Conservation (phyloP, 1,140 invertebrate species). For the Drosophila repletoides region DNA sequence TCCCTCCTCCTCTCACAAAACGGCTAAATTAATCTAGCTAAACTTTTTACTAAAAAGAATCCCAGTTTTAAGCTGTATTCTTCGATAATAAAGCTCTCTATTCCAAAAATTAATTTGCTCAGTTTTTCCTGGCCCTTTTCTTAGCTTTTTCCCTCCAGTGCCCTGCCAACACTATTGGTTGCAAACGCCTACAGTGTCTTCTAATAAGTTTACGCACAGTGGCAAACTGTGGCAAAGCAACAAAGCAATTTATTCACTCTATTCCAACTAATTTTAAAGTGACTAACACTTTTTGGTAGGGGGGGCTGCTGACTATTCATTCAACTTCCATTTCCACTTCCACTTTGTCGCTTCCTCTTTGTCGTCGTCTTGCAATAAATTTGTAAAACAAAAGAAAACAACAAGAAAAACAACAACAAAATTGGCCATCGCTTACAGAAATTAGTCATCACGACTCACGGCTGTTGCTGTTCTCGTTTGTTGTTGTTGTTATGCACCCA, state of each 20-base stretch:
- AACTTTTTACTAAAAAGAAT: no score
- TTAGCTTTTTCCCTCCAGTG: no score
- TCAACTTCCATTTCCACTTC: conserved; percentile 58
- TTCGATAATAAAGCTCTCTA: no score
- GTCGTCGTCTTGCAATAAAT: conserved; percentile 40
- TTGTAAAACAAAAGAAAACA: conserved; percentile 44
- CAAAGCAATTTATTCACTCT: conserved; percentile 3
- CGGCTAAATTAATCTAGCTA: no score
- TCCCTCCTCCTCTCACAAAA: no score
- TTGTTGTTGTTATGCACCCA: conserved; percentile 48
- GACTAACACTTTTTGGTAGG: conserved; percentile 44
- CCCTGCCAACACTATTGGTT: no score
- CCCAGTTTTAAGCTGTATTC: no score
- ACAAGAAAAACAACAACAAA: conserved; percentile 19
- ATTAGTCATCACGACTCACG: conserved; percentile 59
- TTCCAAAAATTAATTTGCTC: no score
- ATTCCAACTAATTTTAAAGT: conserved; percentile 52
- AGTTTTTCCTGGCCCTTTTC: no score
- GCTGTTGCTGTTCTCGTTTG: conserved; percentile 10
- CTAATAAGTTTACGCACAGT: conserved; percentile 11
- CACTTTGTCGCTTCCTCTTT: conserved; percentile 68
- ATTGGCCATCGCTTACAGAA: conserved; percentile 27
- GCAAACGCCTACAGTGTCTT: conserved; percentile 20
- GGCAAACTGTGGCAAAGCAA: not conserved
- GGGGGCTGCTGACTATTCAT: conserved; percentile 14